Percentiles rank a stretch among this genome's conserved stretches.
Evolutionary conservation across 2,888 invertebrate genomes (phyloP).

Genomic region (Congeria kusceri): DNA sequence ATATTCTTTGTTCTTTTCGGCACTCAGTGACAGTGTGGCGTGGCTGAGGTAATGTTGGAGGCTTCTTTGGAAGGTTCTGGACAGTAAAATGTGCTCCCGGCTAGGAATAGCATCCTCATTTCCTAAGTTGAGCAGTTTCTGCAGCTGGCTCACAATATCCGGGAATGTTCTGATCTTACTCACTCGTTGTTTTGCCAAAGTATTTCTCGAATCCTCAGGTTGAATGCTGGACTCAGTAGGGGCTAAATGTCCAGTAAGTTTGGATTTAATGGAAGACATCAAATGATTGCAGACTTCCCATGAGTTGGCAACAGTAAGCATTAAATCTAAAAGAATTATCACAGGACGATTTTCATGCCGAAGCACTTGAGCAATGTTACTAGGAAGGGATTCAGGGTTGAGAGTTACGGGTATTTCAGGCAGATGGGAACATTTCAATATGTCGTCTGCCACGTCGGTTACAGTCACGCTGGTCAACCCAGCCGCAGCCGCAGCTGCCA

Average conservation of each 20-base stretch:
- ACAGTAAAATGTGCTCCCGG: conserved; percentile 44
- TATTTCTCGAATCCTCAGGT: conserved; percentile 25
- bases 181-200: conserved; percentile 38
- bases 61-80: conserved; percentile 67
- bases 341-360: conserved; percentile 64
- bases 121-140: conserved; percentile 66
- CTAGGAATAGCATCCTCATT: conserved; percentile 54
- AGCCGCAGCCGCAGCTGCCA: conserved; percentile 81
- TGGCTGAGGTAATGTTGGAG: conserved; percentile 66
- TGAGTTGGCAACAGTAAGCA: conserved; percentile 73
- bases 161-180: conserved; percentile 61
- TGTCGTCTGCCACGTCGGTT: conserved; percentile 78
- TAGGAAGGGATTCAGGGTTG: conserved; percentile 49
- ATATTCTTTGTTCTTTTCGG: conserved; percentile 61
- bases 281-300: conserved; percentile 80
- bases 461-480: conserved; percentile 80
- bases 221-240: conserved; percentile 4
- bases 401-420: conserved; percentile 59
- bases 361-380: conserved; percentile 65
- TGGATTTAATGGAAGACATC: conserved; percentile 73
- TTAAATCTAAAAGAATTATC: conserved; percentile 81
- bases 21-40: conserved; percentile 63
- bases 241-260: not conserved
- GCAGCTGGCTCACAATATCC: conserved; percentile 59
- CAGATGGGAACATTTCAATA: conserved; percentile 69